phyloP scores from a whole-genome alignment of 35 echinoderm and acorn worm genomes.

The Heliocidaris erythrogramma region DNA sequence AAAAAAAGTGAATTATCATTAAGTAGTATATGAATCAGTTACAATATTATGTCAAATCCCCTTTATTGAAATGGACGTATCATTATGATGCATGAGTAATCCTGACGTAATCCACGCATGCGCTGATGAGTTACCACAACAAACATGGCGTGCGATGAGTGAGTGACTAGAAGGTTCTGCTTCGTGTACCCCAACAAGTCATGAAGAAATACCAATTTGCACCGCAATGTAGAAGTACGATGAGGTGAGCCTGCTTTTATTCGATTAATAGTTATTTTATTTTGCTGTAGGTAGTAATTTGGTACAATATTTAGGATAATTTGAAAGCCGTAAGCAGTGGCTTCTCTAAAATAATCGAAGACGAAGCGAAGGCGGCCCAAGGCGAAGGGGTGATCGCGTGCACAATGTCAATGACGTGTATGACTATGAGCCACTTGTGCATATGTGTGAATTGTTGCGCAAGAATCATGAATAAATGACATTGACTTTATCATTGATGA shows the following conservation, averaged over 20 bases:
- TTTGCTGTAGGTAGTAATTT: too few relatives aligned
- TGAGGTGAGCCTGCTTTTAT: background rate
- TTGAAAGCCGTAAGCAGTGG: too few relatives aligned
- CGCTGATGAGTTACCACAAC: constrained; percentile 29
- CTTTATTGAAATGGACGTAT: background rate
- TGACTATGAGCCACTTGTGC: too few relatives aligned
- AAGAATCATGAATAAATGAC: too few relatives aligned
- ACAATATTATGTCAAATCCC: background rate
- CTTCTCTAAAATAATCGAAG: too few relatives aligned
- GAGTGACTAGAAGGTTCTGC: background rate
- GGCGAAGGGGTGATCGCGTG: too few relatives aligned
- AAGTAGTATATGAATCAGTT: background rate
- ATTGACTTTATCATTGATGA: too few relatives aligned
- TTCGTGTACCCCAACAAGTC: background rate
- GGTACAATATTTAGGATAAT: too few relatives aligned
- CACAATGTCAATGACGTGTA: too few relatives aligned
- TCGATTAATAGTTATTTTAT: too few relatives aligned
- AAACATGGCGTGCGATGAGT: constrained; percentile 45
- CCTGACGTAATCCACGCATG: constrained; percentile 42
- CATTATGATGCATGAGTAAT: background rate
- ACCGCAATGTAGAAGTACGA: background rate
- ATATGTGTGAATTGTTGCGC: too few relatives aligned
- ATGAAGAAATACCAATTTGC: background rate
- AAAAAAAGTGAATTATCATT: background rate
- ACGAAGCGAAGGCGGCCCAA: too few relatives aligned